Base-by-base conservation (phyloP, 1,140 invertebrate genomes). In the Calosoma granatense region DNA sequence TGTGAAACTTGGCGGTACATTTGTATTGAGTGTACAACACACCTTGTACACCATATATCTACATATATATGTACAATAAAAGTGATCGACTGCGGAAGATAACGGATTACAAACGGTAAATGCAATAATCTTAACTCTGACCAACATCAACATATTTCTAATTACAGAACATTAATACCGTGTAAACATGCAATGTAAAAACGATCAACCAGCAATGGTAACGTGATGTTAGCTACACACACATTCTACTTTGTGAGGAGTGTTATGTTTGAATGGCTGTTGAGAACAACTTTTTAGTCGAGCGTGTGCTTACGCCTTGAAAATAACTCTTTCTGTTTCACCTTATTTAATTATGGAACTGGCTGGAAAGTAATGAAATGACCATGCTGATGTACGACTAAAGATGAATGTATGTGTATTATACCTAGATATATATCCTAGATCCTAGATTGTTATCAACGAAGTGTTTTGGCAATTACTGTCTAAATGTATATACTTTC, bases 111-210 rank as follows among this genome's bases (percentile, higher is more conserved):
- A 12, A 9, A 47, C 41, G n/a, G 26, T 36, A 36, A 47, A 47
- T 47, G 41, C 41, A 47, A 47, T 47, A 47, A 47, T 47, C 41
- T 47, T 47, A 47, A 47, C 41, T 47, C 41, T 47, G 15, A 17
- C 41, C 9, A 9, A 47, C 17, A 47, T 47, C 41, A 47, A 47
- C 41, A 47, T 47, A 47, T 47, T 47, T 47, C 41, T 47, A 47
- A 47, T 47, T 47, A 12, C 17, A 17, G 17, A 47, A 47, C 41
- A 47, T 47, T 47, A 47, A 47, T 47, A 47, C 41, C 41, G 17
- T 47, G 41, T 47, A 47, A 47, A 47, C 41, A 47, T 47, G 41
- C 41, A 17, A 47, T 17, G 15, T 47, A 47, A 47, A 47, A 47
- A 47, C 41, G 15, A 17, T 17, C 26, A n/a, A n/a, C 26, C 26